These are phyloP conservation scores for Epinephelus fuscoguttatus DNA, from an alignment of 2,113 vertebrate genomes.

Conservation along the genomic window DNA sequence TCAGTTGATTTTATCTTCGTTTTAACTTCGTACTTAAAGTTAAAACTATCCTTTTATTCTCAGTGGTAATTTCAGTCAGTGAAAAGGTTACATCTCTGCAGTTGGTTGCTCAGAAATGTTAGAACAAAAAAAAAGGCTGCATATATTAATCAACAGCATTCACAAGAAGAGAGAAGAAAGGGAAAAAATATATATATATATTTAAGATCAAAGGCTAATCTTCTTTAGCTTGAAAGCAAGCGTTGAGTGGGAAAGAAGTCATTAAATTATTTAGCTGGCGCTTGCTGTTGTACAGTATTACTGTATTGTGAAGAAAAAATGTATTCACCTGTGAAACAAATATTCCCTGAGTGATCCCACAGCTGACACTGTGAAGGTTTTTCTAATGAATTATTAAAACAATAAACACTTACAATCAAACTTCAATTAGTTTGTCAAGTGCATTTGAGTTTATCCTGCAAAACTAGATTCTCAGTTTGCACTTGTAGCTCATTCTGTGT, in stretches of 20 bases:
- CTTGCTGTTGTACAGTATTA: constrained; percentile 4
- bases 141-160: constrained; percentile 29
- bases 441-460: neutral
- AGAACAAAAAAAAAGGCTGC: neutral
- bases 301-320: constrained; percentile 16
- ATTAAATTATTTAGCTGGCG: constrained; percentile 51
- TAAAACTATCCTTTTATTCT: neutral
- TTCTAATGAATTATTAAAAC: constrained; percentile 7
- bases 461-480: neutral
- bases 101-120: neutral
- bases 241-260: constrained; percentile 17
- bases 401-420: neutral
- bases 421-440: neutral
- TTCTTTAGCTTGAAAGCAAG: constrained; percentile 19
- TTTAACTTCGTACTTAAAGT: neutral
- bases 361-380: constrained; percentile 7
- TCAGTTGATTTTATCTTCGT: neutral
- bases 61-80: neutral
- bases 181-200: neutral
- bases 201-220: constrained; percentile 18
- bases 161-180: neutral
- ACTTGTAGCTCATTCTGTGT: neutral
- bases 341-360: neutral
- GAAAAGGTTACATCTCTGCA: constrained; percentile 25
- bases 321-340: neutral